Percentiles rank a stretch among this genome's conserved stretches.
These are phyloP conservation scores for Hoplodrina blanda DNA, from an alignment of 2,888 invertebrate genomes.

Conservation along the genomic window DNA sequence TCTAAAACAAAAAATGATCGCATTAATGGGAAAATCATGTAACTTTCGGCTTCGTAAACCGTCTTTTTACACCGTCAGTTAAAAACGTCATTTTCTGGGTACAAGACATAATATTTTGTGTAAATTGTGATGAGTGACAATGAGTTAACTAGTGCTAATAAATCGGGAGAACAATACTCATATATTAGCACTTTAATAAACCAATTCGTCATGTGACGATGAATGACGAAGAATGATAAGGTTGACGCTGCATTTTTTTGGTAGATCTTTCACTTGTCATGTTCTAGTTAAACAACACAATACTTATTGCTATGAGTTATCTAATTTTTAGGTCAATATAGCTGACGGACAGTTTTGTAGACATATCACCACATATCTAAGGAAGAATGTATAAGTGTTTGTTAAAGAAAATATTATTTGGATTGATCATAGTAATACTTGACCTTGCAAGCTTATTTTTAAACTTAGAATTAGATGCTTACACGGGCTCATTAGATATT, in stretches of 20 bases:
- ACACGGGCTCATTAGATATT: too few relatives aligned
- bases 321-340: background rate
- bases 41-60: too few relatives aligned
- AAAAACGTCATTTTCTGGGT: too few relatives aligned
- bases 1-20: too few relatives aligned
- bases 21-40: too few relatives aligned
- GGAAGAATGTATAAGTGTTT: too few relatives aligned
- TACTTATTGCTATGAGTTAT: background rate
- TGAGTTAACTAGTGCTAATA: conserved; percentile 11
- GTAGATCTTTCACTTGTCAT: background rate
- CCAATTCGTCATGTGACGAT: conserved; percentile 1
- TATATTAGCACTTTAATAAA: conserved; percentile 11
- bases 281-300: background rate
- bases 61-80: too few relatives aligned
- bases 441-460: too few relatives aligned
- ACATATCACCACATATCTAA: background rate
- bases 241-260: conserved; percentile 5
- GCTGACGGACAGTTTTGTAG: background rate
- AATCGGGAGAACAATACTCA: background rate
- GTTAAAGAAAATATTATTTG: too few relatives aligned
- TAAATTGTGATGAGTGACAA: conserved; percentile 1
- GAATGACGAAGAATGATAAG: background rate
- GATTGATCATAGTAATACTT: too few relatives aligned
- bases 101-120: background rate
- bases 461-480: too few relatives aligned